Base-by-base conservation (phyloP, 2,888 invertebrate genomes). In the Cataglyphis rosenhaueri region DNA sequence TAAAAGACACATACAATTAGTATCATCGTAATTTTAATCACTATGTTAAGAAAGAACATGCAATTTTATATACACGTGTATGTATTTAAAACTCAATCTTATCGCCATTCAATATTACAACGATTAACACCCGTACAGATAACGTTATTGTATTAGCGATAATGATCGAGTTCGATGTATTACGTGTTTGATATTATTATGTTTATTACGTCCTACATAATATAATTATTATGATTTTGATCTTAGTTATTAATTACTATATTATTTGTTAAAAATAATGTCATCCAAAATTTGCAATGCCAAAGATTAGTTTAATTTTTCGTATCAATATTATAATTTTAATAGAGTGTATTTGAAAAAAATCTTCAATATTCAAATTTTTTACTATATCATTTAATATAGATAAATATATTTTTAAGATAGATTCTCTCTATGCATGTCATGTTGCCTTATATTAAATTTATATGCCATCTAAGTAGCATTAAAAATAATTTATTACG, bases 101-200 rank as follows among this genome's bases (percentile, higher is more conserved):
- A 59, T 68, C 57, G 10, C 1, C 38, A 68, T 68, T 78, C 57
- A 44, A 68, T 44, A 41, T 41, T 57, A 57, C 2, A 61, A 66
- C 41, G 8, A 57, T 70, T 29, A 35, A 9, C 21, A n/a, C 4
- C 6, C 15, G 29, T 9, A 8, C 3, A 41, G 25, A 76, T 76
- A 57, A 59, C 12, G 21, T 10, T 57, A 38, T 18, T 75, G n/a
- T 57, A 75, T 75, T 74, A 62, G 8, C 1, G 25, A 65, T 35
- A 32, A 61, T 41, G n/a, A 62, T 71, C 68, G 52, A 70, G 29
- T 41, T 62, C 21, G 32, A 41, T 25, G n/a, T 35, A 76, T 8
- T 68, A 32, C 2, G 10, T 25, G 25, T 25, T 25, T 25, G 1
- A 25, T 25, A 25, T 25, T 25, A 25, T 1, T 18, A 10, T 32